Base-by-base conservation (phyloP, 2,797 vertebrate genomes). In the Carduelis carduelis region DNA sequence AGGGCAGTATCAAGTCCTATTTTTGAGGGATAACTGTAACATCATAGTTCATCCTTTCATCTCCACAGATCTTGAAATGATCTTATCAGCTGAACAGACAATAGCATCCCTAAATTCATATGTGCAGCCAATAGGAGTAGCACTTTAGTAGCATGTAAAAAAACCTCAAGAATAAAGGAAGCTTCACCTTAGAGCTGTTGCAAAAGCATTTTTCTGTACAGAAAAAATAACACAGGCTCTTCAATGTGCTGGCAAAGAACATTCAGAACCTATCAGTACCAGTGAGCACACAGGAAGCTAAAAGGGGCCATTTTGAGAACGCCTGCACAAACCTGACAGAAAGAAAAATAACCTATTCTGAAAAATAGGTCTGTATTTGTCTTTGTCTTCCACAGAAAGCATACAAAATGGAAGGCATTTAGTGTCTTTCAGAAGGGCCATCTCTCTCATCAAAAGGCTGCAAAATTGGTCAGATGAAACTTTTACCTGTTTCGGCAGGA, bases 301-400 rank as follows among this genome's bases (percentile, higher is more conserved):
- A 86, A 83, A 82, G 28, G 59, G 52, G 49, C 30, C 64, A 83
- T 92, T 92, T 44, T 77, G 68, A 87, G 44, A 94, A 43, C 1
- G 13, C 35, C 78, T 72, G 47, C n/a, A 70, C 3, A 12, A 87
- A 84, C 11, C 32, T 7, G 27, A 90, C 37, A 49, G 16, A 53
- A 89, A 50, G 41, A 91, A 65, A 85, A 85, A 87, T 47, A 0
- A 77, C 43, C 60, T 83, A 14, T 53, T 83, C 70, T 69, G 61
- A 77, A 91, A 81, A 90, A 81, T 50, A 72, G 84, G 65, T 90
- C 65, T 57, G 30, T 80, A 81, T 87, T 96, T 91, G 68, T 81
- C 77, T 64, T 76, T 63, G 82, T 64, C 90, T 91, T 30, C 37
- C 34, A 77, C n/a, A 56, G 85, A 81, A 95, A 28, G 32, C 74